These are phyloP conservation scores for Zaprionus gabonicus DNA, from an alignment of 1,140 invertebrate genomes.

Conservation along the genomic window DNA sequence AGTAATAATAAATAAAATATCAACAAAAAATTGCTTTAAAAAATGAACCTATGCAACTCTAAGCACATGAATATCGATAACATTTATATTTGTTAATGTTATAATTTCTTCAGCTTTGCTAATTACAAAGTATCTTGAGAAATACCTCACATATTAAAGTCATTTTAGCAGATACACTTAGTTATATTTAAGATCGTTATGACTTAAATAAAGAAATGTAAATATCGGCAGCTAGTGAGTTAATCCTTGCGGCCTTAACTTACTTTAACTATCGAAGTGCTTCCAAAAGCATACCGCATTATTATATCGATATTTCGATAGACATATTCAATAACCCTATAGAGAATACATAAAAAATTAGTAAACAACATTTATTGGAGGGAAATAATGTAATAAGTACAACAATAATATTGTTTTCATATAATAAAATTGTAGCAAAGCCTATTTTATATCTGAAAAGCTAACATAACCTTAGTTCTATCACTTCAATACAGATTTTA, in stretches of 20 bases:
- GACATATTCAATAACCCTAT: conserved; percentile 23
- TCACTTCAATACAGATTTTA: conserved; percentile 19
- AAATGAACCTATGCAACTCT: no score
- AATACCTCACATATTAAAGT: no score
- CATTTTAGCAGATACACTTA: no score
- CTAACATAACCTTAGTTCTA: conserved; percentile 58
- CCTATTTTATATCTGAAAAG: neutral
- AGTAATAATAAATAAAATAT: no score
- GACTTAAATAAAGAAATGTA: neutral
- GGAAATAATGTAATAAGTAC: conserved; percentile 61
- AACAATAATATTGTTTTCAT: conserved; percentile 8
- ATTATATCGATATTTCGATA: conserved; percentile 1
- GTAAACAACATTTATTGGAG: conserved; percentile 77
- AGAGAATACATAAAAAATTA: conserved; percentile 75
- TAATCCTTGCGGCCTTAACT: neutral
- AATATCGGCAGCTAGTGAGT: neutral
- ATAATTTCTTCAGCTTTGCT: neutral
- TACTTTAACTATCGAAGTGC: neutral
- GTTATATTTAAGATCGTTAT: neutral
- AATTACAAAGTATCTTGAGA: neutral
- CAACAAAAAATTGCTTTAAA: no score
- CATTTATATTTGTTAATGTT: neutral
- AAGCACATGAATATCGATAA: neutral
- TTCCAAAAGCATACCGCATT: neutral
- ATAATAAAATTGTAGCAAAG: neutral